Evolutionary conservation across 2,113 vertebrate genomes (phyloP).

Genomic region (Alethe diademata): DNA sequence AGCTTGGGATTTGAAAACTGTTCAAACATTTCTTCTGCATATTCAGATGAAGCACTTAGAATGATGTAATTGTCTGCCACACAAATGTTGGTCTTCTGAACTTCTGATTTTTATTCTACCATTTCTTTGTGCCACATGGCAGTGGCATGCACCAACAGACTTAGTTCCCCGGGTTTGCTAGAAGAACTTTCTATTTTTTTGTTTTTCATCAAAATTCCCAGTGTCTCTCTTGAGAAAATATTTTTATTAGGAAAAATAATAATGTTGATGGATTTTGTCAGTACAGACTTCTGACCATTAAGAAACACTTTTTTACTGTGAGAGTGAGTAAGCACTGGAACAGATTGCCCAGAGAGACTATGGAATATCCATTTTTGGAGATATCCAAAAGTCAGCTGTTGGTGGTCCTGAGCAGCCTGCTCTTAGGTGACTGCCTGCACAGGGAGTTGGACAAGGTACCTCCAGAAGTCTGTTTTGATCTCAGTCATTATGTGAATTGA

Average conservation of each 20-base stretch:
- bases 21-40: constrained; percentile 4
- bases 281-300: background rate
- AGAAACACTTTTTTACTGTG: background rate
- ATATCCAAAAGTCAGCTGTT: background rate
- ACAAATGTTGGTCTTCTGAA: background rate
- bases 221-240: background rate
- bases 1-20: background rate
- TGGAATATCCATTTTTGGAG: background rate
- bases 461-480: background rate
- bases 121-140: background rate
- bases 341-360: background rate
- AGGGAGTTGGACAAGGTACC: background rate
- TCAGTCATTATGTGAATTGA: background rate
- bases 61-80: background rate
- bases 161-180: background rate
- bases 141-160: background rate
- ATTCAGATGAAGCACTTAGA: background rate
- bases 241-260: background rate
- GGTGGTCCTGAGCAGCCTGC: background rate
- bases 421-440: background rate
- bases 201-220: background rate
- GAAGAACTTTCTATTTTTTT: background rate
- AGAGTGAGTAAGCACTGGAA: background rate
- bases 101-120: background rate
- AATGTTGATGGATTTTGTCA: background rate